Evolutionary conservation across 2,113 vertebrate species (phyloP).

Genomic region (Phyllostomus hastatus): DNA sequence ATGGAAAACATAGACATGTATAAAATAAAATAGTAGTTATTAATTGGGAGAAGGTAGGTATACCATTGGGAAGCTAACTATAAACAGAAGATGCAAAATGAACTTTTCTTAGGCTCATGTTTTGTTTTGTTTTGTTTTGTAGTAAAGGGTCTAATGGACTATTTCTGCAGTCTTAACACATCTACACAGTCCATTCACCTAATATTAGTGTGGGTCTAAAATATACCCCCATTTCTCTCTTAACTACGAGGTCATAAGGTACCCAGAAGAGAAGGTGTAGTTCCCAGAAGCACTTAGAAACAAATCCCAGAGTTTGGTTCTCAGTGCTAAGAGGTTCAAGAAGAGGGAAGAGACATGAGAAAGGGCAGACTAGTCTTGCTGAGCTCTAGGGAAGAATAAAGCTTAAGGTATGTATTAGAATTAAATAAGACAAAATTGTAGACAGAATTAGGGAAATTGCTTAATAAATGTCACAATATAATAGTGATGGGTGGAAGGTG

Average conservation of each 20-base stretch:
- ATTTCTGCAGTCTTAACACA: not conserved
- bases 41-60: not conserved
- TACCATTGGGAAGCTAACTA: not conserved
- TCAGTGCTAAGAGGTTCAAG: not conserved
- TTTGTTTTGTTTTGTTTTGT: not conserved
- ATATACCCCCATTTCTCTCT: not conserved
- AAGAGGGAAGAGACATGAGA: not conserved
- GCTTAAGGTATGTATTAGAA: not conserved
- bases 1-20: not conserved
- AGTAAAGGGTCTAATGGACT: not conserved
- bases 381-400: not conserved
- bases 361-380: not conserved
- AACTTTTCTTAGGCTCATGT: not conserved
- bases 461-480: not conserved
- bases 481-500: not conserved
- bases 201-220: not conserved
- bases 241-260: not conserved
- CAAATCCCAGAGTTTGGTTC: not conserved
- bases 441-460: not conserved
- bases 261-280: not conserved
- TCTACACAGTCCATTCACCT: not conserved
- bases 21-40: not conserved
- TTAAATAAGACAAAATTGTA: not conserved
- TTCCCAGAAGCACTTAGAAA: not conserved
- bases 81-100: not conserved